Conservation (phyloP, 2,888 invertebrate species). For the Lordiphosa andalusiaca region DNA sequence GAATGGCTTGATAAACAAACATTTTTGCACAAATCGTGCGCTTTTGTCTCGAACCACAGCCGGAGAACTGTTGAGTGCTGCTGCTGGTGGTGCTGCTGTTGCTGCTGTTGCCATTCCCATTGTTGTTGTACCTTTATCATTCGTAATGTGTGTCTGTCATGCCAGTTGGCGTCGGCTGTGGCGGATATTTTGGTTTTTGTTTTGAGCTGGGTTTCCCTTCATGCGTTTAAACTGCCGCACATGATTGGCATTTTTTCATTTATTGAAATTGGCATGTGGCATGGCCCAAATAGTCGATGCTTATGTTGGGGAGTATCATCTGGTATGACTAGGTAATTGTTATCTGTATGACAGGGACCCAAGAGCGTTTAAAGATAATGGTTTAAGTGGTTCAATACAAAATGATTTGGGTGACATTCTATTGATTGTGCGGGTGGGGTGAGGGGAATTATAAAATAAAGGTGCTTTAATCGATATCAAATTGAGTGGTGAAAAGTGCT, state of each 20-base stretch:
- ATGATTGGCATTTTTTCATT: slow-evolving; percentile 37
- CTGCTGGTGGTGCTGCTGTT: slow-evolving; percentile 4
- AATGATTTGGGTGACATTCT: slow-evolving; percentile 23
- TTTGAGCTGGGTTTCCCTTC: slow-evolving; percentile 56
- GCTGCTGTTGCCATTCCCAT: slow-evolving; percentile 23
- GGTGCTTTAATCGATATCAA: no score
- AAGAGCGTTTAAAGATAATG: slow-evolving; percentile 18
- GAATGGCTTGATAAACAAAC: slow-evolving; percentile 49
- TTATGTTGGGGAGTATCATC: neutral
- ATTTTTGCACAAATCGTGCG: slow-evolving; percentile 42
- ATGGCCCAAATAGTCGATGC: slow-evolving; percentile 9
- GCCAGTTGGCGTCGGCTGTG: slow-evolving; percentile 30
- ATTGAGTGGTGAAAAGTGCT: no score
- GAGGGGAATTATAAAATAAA: no score
- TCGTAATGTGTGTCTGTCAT: slow-evolving; percentile 63
- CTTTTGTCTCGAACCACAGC: slow-evolving; percentile 36
- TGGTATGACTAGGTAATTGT: slow-evolving; percentile 18
- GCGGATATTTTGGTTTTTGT: slow-evolving; percentile 22
- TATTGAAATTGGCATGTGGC: slow-evolving; percentile 16
- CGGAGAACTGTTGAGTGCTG: slow-evolving; percentile 30
- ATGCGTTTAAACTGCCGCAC: slow-evolving; percentile 10
- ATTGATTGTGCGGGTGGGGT: neutral
- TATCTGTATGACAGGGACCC: slow-evolving; percentile 28
- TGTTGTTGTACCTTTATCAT: slow-evolving; percentile 63
- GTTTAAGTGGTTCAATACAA: slow-evolving; percentile 28